Evolutionary conservation across 2,797 vertebrate genomes (phyloP).

Genomic region (Crax fasciolata): DNA sequence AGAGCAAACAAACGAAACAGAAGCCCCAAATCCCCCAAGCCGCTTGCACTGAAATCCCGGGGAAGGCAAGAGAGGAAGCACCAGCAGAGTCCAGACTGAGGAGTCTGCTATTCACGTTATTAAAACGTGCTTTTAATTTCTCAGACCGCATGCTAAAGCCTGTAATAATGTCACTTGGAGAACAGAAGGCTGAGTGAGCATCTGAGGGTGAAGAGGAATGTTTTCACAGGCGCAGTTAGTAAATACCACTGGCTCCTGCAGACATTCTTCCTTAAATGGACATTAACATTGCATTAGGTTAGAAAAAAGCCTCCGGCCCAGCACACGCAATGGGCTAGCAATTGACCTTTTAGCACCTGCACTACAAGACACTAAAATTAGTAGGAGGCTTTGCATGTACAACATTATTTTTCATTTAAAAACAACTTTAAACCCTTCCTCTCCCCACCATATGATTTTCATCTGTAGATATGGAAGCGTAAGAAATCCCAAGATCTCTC

Average conservation of each 20-base stretch:
- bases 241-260: constrained; percentile 82
- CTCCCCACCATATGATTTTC: neutral
- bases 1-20: neutral
- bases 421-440: neutral
- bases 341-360: constrained; percentile 70
- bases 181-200: constrained; percentile 83
- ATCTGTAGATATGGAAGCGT: neutral
- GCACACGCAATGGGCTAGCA: constrained; percentile 15
- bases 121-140: constrained; percentile 80
- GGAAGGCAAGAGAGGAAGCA: neutral
- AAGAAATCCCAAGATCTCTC: neutral
- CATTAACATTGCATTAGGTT: constrained; percentile 79
- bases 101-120: constrained; percentile 53
- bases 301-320: constrained; percentile 71
- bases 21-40: neutral
- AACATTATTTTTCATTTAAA: neutral
- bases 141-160: constrained; percentile 79
- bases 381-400: neutral
- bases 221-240: constrained; percentile 83
- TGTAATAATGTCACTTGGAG: constrained; percentile 80
- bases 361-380: constrained; percentile 2
- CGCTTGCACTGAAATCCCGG: neutral
- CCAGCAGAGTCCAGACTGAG: neutral
- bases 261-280: constrained; percentile 85
- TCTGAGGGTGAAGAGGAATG: constrained; percentile 85